Evolutionary conservation across 2,797 vertebrate genomes (phyloP).

Genomic region (Mallotus villosus): DNA sequence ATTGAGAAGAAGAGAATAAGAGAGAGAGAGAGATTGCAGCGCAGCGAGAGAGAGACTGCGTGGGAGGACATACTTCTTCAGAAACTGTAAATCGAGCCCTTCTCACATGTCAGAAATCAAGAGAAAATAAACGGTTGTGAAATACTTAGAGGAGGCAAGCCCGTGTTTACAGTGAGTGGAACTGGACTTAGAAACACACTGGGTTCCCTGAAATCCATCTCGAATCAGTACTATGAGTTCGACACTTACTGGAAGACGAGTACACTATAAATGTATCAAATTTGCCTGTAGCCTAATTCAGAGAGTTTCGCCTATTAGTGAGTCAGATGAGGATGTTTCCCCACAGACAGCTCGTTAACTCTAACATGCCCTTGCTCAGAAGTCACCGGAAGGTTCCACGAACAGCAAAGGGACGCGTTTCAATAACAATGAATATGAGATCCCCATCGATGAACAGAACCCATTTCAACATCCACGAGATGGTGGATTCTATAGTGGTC

Average conservation of each 20-base stretch:
- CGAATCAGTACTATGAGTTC: neutral
- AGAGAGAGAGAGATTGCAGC: constrained; percentile 43
- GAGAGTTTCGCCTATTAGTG: neutral
- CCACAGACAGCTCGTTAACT: neutral
- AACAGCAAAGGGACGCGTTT: neutral
- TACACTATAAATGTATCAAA: neutral
- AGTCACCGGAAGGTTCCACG: neutral
- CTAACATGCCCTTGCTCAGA: neutral
- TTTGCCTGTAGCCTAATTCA: neutral
- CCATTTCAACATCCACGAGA: neutral
- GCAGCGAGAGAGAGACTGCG: constrained; percentile 45
- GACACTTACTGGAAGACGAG: too few relatives aligned
- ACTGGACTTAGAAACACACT: constrained; percentile 40
- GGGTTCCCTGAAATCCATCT: constrained; percentile 44
- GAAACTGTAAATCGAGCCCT: constrained; percentile 69
- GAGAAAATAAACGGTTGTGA: constrained; percentile 63
- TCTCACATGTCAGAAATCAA: constrained; percentile 58
- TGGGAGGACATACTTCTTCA: constrained; percentile 77
- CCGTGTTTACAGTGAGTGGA: constrained; percentile 52
- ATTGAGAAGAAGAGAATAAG: too few relatives aligned
- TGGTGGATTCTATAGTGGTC: neutral
- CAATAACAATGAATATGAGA: neutral
- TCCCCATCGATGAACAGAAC: neutral
- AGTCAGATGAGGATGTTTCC: neutral
- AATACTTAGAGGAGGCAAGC: constrained; percentile 65